Evolutionary conservation across 2,797 vertebrate species (phyloP).

Genomic region (Acanthurus tractus): DNA sequence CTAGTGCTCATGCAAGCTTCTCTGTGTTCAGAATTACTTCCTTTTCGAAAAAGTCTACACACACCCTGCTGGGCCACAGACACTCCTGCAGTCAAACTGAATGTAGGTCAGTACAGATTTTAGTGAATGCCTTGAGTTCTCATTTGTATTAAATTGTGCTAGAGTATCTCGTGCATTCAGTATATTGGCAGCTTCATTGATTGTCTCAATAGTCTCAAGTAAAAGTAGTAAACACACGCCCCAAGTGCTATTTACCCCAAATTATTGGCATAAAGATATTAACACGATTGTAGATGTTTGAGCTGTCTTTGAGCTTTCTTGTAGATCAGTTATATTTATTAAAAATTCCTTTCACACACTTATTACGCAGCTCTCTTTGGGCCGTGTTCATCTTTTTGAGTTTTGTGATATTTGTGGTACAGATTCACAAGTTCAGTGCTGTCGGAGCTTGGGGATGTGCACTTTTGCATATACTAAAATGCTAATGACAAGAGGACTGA

Average conservation of each 20-base stretch:
- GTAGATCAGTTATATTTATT: not conserved
- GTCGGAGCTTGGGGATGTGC: not conserved
- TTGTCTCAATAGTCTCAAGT: not conserved
- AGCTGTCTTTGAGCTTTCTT: constrained; percentile 9
- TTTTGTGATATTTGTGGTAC: constrained; percentile 10
- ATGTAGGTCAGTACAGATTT: not conserved
- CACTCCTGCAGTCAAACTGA: not conserved
- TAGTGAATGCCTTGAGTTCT: constrained; percentile 10
- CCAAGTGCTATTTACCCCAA: not conserved
- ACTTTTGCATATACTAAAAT: not conserved
- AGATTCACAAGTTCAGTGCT: too few relatives aligned
- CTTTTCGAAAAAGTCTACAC: not conserved
- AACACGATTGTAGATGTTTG: not conserved
- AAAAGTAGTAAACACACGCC: not conserved
- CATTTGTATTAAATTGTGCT: constrained; percentile 3
- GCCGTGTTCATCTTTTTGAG: not conserved
- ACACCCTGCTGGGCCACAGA: not conserved
- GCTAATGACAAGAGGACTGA: too few relatives aligned
- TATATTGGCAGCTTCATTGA: constrained; percentile 4
- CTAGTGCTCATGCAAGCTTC: not conserved
- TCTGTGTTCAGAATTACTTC: not conserved
- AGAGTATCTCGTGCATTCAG: not conserved
- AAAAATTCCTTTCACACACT: not conserved
- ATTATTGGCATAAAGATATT: not conserved
- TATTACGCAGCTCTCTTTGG: not conserved